Evolutionary conservation across 1,140 invertebrate genomes (phyloP).

Genomic region (Magallana ariakensis): DNA sequence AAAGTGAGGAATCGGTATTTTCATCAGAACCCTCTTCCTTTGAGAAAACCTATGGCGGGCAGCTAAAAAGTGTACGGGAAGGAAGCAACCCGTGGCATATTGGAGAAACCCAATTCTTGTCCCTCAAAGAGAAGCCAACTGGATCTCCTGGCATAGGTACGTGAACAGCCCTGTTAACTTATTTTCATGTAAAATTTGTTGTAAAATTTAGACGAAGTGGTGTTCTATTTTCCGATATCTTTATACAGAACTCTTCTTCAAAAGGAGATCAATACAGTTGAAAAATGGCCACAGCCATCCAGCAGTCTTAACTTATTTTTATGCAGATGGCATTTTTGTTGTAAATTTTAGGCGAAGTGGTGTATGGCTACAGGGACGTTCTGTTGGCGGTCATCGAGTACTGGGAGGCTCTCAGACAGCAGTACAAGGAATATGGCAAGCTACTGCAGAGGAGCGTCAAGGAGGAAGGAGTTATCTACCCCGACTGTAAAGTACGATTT

Average conservation of each 20-base stretch:
- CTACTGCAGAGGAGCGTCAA: constrained; percentile 58
- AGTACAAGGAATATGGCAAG: constrained; percentile 54
- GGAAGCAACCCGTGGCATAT: not conserved
- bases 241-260: too few species aligned
- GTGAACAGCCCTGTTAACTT: too few species aligned
- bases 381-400: constrained; percentile 58
- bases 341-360: constrained; percentile 64
- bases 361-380: constrained; percentile 64
- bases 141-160: constrained; percentile 53
- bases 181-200: too few species aligned
- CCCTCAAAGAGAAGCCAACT: constrained; percentile 44
- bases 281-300: too few species aligned
- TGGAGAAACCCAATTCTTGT: constrained; percentile 13
- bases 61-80: constrained; percentile 12
- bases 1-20: not conserved
- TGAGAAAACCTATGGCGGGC: not conserved
- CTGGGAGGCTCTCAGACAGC: constrained; percentile 61
- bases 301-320: too few species aligned
- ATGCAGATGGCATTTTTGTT: too few species aligned
- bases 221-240: too few species aligned
- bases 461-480: constrained; percentile 73
- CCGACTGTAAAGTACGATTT: constrained; percentile 63
- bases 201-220: too few species aligned
- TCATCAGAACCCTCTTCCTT: not conserved
- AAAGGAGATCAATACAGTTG: too few species aligned